Evolutionary conservation across 2,113 vertebrate genomes (phyloP), one percentile per base, ranked within the genome.

Genomic region (Mesoclemmys tuberculata): DNA sequence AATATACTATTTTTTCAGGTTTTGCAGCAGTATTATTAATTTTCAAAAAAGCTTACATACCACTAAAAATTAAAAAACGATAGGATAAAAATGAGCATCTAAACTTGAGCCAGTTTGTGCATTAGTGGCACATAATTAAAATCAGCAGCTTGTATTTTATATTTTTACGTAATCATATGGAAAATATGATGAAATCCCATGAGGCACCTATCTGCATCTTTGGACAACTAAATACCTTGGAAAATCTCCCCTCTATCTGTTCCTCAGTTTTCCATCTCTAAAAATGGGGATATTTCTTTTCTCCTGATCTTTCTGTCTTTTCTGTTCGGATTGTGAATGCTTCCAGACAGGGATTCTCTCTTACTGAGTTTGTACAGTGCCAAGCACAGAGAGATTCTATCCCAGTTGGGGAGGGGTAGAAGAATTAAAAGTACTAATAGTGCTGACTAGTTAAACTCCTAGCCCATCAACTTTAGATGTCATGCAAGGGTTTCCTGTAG

Each of bases 241-340:
- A 87, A 87, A 55, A 51, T 83, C 56, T 82, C 51, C 51, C 51
- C 16, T 18, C 13, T 52, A 52, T 95, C 29, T 91, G 83, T 97
- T 91, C 84, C 85, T 97, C 68, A 82, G 6, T 94, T 90, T 91
- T 82, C 90, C 52, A 52, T 85, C 91, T 90, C 54, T 87, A 35
- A 71, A 46, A 94, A 85, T 7, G 0, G 68, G 88, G 51, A 68
- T 96, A 80, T 90, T 94, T 95, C 92, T 85, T 49, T 82, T 46
- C 89, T 93, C 46, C 46, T 46, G 46, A 46, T 46, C 46, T 46
- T 46, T 89, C 82, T 93, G 90, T 82, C 83, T 84, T 75, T 84
- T 87, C 46, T 1, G 5, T 22, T 87, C 9, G 52, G 0, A 79
- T 83, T 85, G 2, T 7, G 83, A 14, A 8, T 61, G 24, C 27